Evolutionary conservation across 2,797 vertebrate species (phyloP), one percentile per base, ranked within the genome.

Genomic region (Novumbra hubbsi): DNA sequence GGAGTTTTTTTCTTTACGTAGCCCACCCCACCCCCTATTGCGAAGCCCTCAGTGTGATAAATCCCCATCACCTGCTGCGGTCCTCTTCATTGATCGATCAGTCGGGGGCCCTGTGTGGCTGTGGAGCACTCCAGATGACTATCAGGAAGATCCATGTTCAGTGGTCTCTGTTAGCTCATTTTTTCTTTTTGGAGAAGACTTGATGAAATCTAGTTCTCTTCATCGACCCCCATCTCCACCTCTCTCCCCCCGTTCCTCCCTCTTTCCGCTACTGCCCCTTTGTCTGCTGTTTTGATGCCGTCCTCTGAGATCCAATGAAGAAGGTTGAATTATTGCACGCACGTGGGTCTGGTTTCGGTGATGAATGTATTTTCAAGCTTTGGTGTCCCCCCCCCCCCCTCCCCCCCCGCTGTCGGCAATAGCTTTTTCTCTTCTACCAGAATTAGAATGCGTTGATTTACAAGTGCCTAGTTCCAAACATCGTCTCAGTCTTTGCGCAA

Each of bases 391-490:
- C n/a, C n/a, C n/a, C n/a, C n/a, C n/a, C n/a, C n/a, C n/a, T n/a
- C n/a, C n/a, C n/a, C n/a, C n/a, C n/a, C 74, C 73, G 78, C 85
- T 85, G 73, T 83, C 74, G 77, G 63, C 76, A 79, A 85, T 73
- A 62, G 78, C 72, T 65, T 21, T 80, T 21, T 21, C 5, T n/a
- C 27, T 76, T 2, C 70, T 73, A 75, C 67, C 67, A 34, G 75
- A 65, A 45, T 64, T 76, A 69, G 75, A 84, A 73, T 52, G 73
- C 49, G 78, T 71, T 90, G 89, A 92, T 92, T 89, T 89, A 90
- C 90, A 83, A 83, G 76, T 72, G 75, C 67, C 28, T 68, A 48
- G 84, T 85, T 84, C 70, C 50, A 87, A 81, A 89, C 85, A 80
- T 80, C 79, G 79, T 82, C 82, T 88, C 80, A 78, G 83, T 80